phyloP scores from a whole-genome alignment of 2,888 invertebrate genomes.

The Ptychoptera albimana region DNA sequence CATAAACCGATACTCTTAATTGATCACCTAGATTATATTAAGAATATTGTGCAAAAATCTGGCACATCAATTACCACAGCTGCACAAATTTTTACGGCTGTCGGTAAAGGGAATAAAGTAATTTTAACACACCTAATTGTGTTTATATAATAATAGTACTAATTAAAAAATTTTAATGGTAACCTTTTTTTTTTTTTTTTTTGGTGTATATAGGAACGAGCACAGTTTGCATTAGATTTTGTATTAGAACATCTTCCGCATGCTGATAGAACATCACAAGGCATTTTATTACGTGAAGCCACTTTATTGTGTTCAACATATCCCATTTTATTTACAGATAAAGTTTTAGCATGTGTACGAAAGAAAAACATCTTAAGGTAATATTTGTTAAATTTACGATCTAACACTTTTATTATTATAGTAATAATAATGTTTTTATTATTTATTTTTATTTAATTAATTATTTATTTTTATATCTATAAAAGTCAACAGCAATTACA shows the following conservation, averaged over 20 bases:
- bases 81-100: slow-evolving; percentile 52
- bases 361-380: slow-evolving; percentile 39
- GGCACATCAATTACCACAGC: slow-evolving; percentile 48
- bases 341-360: slow-evolving; percentile 56
- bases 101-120: slow-evolving; percentile 55
- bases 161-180: slow-evolving; percentile 5
- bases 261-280: slow-evolving; percentile 58
- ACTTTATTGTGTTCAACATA: slow-evolving; percentile 64
- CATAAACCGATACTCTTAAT: slow-evolving; percentile 51
- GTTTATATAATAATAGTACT: background rate
- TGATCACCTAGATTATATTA: slow-evolving; percentile 52
- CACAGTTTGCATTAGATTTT: slow-evolving; percentile 67
- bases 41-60: slow-evolving; percentile 47
- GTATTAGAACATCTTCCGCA: slow-evolving; percentile 55
- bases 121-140: slow-evolving; percentile 9
- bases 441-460: too few relatives aligned
- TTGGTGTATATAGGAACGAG: slow-evolving; percentile 57
- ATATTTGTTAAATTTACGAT: background rate
- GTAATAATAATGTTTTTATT: too few relatives aligned
- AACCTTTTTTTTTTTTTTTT: slow-evolving; percentile 9
- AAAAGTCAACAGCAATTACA: background rate
- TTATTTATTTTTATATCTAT: too few relatives aligned
- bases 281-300: slow-evolving; percentile 61
- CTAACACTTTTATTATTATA: too few relatives aligned
- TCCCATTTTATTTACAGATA: slow-evolving; percentile 66